Conservation (phyloP, 2,113 vertebrate genomes). For the Globicephala melas region DNA sequence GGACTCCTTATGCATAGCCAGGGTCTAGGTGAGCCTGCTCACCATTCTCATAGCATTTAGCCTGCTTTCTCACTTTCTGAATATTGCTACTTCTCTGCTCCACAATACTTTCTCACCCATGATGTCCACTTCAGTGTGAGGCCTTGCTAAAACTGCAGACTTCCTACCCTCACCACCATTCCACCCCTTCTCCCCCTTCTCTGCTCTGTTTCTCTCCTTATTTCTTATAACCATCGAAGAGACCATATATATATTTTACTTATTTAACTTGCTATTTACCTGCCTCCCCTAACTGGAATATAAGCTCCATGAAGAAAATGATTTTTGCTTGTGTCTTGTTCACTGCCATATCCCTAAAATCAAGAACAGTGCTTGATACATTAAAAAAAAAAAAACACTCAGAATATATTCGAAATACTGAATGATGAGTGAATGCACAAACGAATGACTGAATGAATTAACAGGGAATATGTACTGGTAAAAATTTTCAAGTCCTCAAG, state of each 20-base stretch:
- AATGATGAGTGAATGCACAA: not conserved
- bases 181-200: not conserved
- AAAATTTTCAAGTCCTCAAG: not conserved
- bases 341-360: not conserved
- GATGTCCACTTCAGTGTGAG: not conserved
- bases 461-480: not conserved
- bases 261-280: not conserved
- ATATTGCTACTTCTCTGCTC: not conserved
- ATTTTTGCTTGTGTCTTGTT: not conserved
- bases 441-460: not conserved
- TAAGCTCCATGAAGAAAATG: not conserved
- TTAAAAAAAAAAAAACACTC: not conserved
- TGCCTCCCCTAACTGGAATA: not conserved
- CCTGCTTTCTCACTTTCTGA: not conserved
- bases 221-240: not conserved
- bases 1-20: not conserved
- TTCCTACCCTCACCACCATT: not conserved
- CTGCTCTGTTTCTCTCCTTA: not conserved
- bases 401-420: not conserved
- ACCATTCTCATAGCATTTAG: not conserved
- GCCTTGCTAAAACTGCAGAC: not conserved
- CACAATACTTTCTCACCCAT: not conserved
- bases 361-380: not conserved
- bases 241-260: not conserved
- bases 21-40: not conserved